Conservation (phyloP, 2,797 vertebrate species). For the Acipenser ruthenus region DNA sequence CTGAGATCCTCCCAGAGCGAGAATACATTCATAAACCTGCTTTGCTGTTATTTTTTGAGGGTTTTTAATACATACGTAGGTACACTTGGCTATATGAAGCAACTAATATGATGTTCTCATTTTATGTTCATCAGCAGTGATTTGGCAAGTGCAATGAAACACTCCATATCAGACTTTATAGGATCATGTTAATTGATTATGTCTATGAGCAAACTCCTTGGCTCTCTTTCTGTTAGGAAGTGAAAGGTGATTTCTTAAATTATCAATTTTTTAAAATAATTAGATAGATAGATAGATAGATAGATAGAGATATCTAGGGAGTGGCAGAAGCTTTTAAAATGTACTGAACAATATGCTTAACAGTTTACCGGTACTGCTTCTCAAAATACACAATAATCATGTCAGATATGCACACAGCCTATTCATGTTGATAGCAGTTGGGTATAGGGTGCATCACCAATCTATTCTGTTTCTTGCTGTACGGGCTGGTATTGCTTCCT, state of each 20-base stretch:
- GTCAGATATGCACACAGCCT: no score
- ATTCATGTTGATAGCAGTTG: no score
- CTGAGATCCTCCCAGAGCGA: no score
- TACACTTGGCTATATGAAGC: conserved; percentile 28
- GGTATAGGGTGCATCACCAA: no score
- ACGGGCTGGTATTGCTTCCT: no score
- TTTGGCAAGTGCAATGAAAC: conserved; percentile 36
- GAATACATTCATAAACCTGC: background rate
- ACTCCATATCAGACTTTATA: conserved; percentile 35
- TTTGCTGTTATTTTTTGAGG: background rate
- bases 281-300: no score
- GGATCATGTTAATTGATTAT: conserved; percentile 60
- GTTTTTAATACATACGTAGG: background rate
- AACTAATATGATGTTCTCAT: conserved; percentile 41
- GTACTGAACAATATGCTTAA: conserved; percentile 49
- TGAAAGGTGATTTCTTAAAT: conserved; percentile 58
- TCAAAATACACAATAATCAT: no score
- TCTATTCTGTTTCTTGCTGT: no score
- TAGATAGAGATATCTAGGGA: no score
- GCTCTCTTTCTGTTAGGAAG: conserved; percentile 43
- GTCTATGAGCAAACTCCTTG: conserved; percentile 50
- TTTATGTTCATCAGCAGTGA: conserved; percentile 31
- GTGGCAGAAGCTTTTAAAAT: conserved; percentile 55
- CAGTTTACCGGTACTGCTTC: conserved; percentile 31
- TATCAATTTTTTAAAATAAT: conserved; percentile 47